Percentiles rank a stretch among this genome's conserved stretches.
phyloP scores from a whole-genome alignment of 2,113 vertebrate species.

The Mastomys natalensis region DNA sequence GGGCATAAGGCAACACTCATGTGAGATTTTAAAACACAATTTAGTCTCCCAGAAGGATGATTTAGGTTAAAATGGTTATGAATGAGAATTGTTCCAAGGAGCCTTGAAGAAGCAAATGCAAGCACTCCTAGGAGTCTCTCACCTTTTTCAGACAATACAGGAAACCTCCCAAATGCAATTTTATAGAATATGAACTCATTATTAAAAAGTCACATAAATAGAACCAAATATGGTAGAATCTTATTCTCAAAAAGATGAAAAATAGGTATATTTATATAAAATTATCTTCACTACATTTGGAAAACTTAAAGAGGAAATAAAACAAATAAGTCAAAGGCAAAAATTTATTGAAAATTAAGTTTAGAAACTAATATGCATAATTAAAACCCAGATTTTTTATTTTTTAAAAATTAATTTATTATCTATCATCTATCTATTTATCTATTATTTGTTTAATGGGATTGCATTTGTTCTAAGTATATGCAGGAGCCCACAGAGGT shows the following conservation, averaged over 20 bases:
- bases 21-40: background rate
- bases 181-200: background rate
- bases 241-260: background rate
- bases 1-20: background rate
- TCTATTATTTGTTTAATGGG: background rate
- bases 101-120: background rate
- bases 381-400: background rate
- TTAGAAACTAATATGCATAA: background rate
- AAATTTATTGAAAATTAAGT: background rate
- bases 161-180: background rate
- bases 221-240: background rate
- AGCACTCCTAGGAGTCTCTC: background rate
- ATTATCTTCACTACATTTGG: background rate
- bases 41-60: background rate
- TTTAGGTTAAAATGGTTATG: background rate
- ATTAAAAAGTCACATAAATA: background rate
- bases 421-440: background rate
- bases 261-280: background rate
- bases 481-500: background rate
- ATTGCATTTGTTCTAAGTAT: background rate
- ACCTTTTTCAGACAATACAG: background rate
- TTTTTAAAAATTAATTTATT: background rate
- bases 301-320: background rate
- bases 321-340: background rate
- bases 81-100: background rate